Evolutionary conservation across 2,888 invertebrate genomes (phyloP).

Genomic region (Agonopterix subpropinquella): DNA sequence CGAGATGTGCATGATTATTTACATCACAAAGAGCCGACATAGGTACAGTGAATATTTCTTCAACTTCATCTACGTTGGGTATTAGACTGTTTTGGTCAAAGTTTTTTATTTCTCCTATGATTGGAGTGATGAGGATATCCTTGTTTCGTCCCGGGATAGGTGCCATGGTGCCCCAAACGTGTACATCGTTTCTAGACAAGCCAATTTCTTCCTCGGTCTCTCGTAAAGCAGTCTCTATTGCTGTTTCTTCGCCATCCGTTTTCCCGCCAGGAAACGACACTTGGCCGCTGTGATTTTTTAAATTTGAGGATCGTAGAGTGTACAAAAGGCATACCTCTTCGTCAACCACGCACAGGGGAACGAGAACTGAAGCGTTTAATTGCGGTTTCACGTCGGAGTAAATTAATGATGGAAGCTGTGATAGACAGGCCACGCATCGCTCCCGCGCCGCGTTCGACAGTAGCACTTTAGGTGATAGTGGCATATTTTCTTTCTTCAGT

Average conservation of each 20-base stretch:
- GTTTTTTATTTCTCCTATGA: slow-evolving; percentile 77
- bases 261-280: slow-evolving; percentile 93
- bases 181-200: slow-evolving; percentile 73
- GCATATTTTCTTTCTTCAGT: slow-evolving; percentile 24
- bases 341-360: slow-evolving; percentile 84
- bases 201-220: slow-evolving; percentile 95
- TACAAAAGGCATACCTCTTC: slow-evolving; percentile 86
- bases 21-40: slow-evolving; percentile 79
- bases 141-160: slow-evolving; percentile 41
- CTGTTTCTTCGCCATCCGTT: slow-evolving; percentile 78
- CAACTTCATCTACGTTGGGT: slow-evolving; percentile 84
- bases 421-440: slow-evolving; percentile 75
- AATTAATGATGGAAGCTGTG: slow-evolving; percentile 71
- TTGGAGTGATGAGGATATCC: slow-evolving; percentile 80
- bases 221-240: slow-evolving; percentile 84
- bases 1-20: slow-evolving; percentile 77
- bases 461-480: slow-evolving; percentile 50
- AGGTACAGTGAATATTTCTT: slow-evolving; percentile 83
- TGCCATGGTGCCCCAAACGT: slow-evolving; percentile 79
- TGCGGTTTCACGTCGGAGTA: slow-evolving; percentile 26
- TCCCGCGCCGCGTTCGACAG: slow-evolving; percentile 71
- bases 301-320: slow-evolving; percentile 84
- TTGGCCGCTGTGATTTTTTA: slow-evolving; percentile 87
- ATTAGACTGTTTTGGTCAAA: slow-evolving; percentile 68
- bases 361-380: slow-evolving; percentile 84